Conservation (phyloP, 2,113 vertebrate species). For the Xyliphius kryptos region DNA sequence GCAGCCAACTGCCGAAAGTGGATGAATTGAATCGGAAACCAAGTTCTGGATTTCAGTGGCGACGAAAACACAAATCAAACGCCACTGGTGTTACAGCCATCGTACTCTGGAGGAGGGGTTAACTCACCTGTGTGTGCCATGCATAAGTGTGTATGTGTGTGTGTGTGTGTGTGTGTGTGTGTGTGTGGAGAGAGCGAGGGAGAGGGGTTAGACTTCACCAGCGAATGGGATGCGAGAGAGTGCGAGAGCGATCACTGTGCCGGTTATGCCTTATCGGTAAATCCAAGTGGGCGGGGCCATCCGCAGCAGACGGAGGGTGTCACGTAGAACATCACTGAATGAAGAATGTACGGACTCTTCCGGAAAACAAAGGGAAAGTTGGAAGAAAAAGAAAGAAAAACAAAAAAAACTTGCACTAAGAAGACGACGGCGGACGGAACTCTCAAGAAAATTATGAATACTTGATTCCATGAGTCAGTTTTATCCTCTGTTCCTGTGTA, state of each 20-base stretch:
- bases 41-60: conserved; percentile 61
- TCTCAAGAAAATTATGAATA: conserved; percentile 78
- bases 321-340: conserved; percentile 99
- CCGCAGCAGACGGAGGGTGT: conserved; percentile 58
- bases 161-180: conserved; percentile 51
- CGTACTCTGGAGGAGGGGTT: conserved; percentile 37
- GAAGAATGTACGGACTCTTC: conserved; percentile 99
- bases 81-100: conserved; percentile 20
- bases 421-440: conserved; percentile 19
- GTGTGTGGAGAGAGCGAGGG: conserved; percentile 54
- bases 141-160: conserved; percentile 63
- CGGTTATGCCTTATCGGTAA: conserved; percentile 89
- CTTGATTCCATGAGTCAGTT: conserved; percentile 99
- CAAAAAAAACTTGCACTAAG: conserved; percentile 98
- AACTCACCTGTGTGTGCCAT: conserved; percentile 55
- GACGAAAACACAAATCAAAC: conserved; percentile 42
- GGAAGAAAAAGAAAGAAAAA: conserved; percentile 70
- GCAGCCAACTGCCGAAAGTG: conserved; percentile 97
- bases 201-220: conserved; percentile 84
- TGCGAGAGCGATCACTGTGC: conserved; percentile 79
- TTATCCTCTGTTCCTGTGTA: conserved; percentile 84
- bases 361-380: conserved; percentile 27
- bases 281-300: conserved; percentile 89
- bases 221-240: conserved; percentile 68
- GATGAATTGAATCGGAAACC: conserved; percentile 81